These are phyloP conservation scores for Creontiades dilutus DNA, from an alignment of 2,888 invertebrate species.

Conservation along the genomic window DNA sequence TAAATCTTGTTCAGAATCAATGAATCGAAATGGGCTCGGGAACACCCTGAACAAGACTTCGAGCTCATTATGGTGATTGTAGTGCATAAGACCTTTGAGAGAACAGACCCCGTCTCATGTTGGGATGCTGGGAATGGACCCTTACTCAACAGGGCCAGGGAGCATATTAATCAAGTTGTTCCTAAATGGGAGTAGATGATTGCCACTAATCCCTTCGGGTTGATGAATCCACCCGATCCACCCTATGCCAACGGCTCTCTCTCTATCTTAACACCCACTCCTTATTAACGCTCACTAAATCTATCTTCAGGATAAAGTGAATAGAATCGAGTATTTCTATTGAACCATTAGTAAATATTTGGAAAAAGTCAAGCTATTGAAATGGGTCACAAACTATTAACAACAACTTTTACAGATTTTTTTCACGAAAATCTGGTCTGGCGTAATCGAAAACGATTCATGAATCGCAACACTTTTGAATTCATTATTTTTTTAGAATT, in stretches of 20 bases:
- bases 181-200: conserved; percentile 32
- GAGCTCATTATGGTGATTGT: conserved; percentile 6
- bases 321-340: no score
- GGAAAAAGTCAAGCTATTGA: no score
- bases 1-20: neutral
- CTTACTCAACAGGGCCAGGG: neutral
- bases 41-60: neutral
- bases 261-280: neutral
- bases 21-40: neutral
- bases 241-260: neutral
- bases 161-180: conserved; percentile 29
- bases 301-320: no score
- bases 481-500: no score
- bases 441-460: no score
- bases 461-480: no score
- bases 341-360: no score
- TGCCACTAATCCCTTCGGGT: conserved; percentile 15
- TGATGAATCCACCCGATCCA: conserved; percentile 26
- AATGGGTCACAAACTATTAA: no score
- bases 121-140: neutral
- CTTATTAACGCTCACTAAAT: neutral
- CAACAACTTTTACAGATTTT: no score
- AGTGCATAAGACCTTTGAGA: neutral
- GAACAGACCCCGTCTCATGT: conserved; percentile 5
- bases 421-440: no score